Evolutionary conservation across 2,888 invertebrate species (phyloP).

Genomic region (Ectobius pallidus): DNA sequence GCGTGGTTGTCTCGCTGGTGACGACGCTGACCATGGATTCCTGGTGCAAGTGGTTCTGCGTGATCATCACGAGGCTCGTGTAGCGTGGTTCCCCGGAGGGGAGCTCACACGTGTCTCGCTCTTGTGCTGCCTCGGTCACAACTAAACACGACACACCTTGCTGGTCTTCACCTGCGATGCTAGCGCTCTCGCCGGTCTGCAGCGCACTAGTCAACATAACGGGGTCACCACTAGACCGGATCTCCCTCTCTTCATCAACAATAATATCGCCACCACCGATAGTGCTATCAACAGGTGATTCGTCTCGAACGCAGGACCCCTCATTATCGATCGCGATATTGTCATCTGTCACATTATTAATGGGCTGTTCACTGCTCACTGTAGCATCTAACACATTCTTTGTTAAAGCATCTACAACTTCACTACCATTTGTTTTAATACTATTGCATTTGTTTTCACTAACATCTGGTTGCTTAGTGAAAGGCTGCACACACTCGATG

Average conservation of each 20-base stretch:
- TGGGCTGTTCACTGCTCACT: too few relatives aligned
- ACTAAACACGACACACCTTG: conserved; percentile 27
- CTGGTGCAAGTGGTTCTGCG: conserved; percentile 65
- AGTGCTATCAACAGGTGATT: background rate
- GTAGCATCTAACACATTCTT: too few relatives aligned
- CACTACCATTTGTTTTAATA: background rate
- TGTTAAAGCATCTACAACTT: too few relatives aligned
- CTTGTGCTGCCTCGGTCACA: background rate
- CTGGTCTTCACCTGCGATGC: conserved; percentile 20
- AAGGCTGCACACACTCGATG: background rate
- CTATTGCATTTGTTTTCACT: background rate
- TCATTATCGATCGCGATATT: background rate
- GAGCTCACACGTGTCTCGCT: conserved; percentile 17
- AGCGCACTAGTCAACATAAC: conserved; percentile 28
- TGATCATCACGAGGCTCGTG: conserved; percentile 90
- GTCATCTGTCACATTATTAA: background rate
- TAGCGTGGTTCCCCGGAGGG: conserved; percentile 61
- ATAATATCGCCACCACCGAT: background rate
- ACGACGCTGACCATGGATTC: conserved; percentile 71
- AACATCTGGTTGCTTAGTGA: background rate
- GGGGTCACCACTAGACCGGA: conserved; percentile 33
- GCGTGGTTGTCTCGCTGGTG: conserved; percentile 75
- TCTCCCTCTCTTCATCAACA: conserved; percentile 6
- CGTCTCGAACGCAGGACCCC: background rate
- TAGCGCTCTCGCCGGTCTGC: conserved; percentile 29